Conservation (phyloP, 2,797 vertebrate species). For the Mastacembelus armatus region DNA sequence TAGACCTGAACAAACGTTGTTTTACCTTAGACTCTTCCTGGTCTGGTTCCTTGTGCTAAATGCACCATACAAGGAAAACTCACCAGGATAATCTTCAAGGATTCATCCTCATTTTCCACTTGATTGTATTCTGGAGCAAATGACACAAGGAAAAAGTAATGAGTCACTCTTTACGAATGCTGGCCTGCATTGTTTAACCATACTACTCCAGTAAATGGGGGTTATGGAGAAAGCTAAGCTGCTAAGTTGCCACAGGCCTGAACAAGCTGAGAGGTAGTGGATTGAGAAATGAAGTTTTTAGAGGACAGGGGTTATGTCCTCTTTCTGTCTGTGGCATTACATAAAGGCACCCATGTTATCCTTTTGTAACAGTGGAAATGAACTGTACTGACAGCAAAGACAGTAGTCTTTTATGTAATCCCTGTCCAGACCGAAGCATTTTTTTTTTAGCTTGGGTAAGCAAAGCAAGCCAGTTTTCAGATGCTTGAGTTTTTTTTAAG, state of each 20-base stretch:
- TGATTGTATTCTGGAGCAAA: constrained; percentile 37
- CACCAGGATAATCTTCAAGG: constrained; percentile 13
- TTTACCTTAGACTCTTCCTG: background rate
- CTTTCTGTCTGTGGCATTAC: constrained; percentile 58
- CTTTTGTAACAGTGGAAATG: constrained; percentile 58
- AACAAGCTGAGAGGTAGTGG: constrained; percentile 36
- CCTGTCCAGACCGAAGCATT: constrained; percentile 40
- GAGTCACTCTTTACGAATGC: constrained; percentile 52
- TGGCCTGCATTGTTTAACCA: constrained; percentile 46
- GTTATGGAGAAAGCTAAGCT: constrained; percentile 17
- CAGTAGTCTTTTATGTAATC: constrained; percentile 67
- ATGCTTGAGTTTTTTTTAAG: constrained; percentile 55
- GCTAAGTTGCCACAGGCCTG: constrained; percentile 24
- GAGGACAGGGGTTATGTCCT: constrained; percentile 42
- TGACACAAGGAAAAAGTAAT: constrained; percentile 48
- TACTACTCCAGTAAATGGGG: constrained; percentile 29
- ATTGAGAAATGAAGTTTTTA: constrained; percentile 50
- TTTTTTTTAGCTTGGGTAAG: constrained; percentile 54
- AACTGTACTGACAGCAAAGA: constrained; percentile 59
- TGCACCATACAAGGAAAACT: too few relatives aligned
- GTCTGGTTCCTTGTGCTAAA: background rate
- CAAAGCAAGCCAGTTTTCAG: constrained; percentile 54
- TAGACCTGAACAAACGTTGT: constrained; percentile 16
- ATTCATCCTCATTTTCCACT: constrained; percentile 51
- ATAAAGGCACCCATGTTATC: constrained; percentile 52